Base-by-base conservation (phyloP, 92 coral and sea anemone species). In the Epizoanthus scotinus region DNA sequence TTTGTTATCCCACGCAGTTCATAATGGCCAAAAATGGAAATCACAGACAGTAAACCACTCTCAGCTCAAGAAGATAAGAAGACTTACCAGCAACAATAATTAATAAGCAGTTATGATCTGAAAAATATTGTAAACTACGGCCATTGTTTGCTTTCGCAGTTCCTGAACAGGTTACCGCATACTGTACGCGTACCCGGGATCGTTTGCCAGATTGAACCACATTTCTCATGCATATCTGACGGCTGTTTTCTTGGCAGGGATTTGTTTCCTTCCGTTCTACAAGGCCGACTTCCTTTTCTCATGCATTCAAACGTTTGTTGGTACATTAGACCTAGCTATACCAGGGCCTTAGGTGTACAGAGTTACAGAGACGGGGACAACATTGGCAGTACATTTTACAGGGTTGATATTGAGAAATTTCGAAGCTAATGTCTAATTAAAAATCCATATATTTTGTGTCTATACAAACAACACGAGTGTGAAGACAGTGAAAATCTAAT, bases 241-340 rank as follows among this genome's bases (percentile, higher is more conserved):
- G 20, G 40, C 19, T 29, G 8, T 3, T 53, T 28, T 18, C 63
- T 50, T 50, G 78, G 44, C 60, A 21, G 14, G 52, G 21, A 40
- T 0, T 53, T 26, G 36, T 56, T 74, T 58, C 68, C 80, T 74
- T 74, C 54, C 67, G 17, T 38, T 58, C 44, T 75, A 38, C 31
- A 64, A 64, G 10, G 15, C 27, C 6, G 6, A 29, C 67, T 25
- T 62, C 79, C 67, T 73, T 63, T 73, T 75, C 81, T 75, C 81
- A 75, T 67, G 68, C 34, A 58, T 40, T 73, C 25, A 20, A 34
- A 15, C 8, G 20, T 55, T 75, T 75, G 67, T 75, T 75, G 67
- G 20, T 67, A 56, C 54, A n/a, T n/a, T n/a, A n/a, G n/a, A n/a
- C n/a, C n/a, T n/a, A n/a, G n/a, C n/a, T n/a, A n/a, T n/a, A n/a